Percentiles rank a stretch among this genome's conserved stretches.
phyloP scores from a whole-genome alignment of 2,888 invertebrate species.

The Neria commutata region DNA sequence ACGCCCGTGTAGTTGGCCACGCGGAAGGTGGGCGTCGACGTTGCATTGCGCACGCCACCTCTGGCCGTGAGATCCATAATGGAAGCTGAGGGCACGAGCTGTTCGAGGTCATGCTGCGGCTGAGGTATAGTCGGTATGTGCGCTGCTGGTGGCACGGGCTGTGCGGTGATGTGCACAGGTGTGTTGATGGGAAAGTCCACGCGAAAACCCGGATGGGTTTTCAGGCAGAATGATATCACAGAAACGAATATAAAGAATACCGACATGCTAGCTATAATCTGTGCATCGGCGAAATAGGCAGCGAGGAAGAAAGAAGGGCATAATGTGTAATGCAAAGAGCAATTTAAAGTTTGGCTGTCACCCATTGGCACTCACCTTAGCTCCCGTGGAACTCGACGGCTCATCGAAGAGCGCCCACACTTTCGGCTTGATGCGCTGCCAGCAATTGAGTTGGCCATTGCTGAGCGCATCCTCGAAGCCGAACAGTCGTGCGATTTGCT shows the following conservation, averaged over 20 bases:
- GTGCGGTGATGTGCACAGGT: conserved; percentile 21
- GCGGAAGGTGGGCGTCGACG: conserved; percentile 49
- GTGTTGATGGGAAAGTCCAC: conserved; percentile 63
- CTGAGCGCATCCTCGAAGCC: conserved; percentile 87
- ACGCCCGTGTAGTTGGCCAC: conserved; percentile 50
- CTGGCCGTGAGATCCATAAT: conserved; percentile 21
- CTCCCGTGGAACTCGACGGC: conserved; percentile 89
- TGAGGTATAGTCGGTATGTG: conserved; percentile 47
- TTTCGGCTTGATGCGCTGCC: conserved; percentile 91
- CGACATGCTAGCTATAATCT: conserved; percentile 90
- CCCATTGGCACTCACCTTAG: conserved; percentile 71
- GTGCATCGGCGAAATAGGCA: conserved; percentile 46
- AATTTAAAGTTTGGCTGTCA: not conserved
- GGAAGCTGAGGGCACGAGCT: conserved; percentile 34
- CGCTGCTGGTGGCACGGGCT: conserved; percentile 28
- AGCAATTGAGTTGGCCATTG: conserved; percentile 77
- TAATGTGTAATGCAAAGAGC: not conserved
- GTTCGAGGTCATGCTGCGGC: conserved; percentile 35
- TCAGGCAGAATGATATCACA: conserved; percentile 94
- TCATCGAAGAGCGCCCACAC: conserved; percentile 97
- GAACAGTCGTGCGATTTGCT: conserved; percentile 91
- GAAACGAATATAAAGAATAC: conserved; percentile 97
- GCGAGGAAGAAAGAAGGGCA: not conserved
- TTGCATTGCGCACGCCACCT: conserved; percentile 30
- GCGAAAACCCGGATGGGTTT: conserved; percentile 89